Conservation (phyloP, 2,797 vertebrate genomes). For the Tauraco hartlaubi region DNA sequence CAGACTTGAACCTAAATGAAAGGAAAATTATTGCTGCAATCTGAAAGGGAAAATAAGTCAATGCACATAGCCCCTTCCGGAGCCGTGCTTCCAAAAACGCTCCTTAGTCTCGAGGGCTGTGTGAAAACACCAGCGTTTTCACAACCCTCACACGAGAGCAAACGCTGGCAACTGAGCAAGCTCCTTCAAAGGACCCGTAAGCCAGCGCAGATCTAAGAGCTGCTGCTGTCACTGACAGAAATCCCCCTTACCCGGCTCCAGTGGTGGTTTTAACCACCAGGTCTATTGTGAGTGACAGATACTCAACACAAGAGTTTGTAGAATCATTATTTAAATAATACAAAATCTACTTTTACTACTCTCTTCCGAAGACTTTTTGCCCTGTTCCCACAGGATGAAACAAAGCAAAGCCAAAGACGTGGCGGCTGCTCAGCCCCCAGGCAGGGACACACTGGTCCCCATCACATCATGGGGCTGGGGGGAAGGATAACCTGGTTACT, state of each 20-base stretch:
- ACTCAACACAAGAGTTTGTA: not conserved
- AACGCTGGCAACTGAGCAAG: not conserved
- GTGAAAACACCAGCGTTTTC: not conserved
- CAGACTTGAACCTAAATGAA: constrained; percentile 13
- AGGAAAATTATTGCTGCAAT: constrained; percentile 21
- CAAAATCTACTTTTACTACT: not conserved
- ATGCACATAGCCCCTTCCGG: not conserved
- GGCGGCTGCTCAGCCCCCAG: fast-evolving
- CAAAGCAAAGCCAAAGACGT: fast-evolving
- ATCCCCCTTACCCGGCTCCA: not conserved
- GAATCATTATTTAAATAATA: not conserved
- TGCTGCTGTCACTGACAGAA: not conserved
- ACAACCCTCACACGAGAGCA: not conserved
- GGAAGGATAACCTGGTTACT: not conserved
- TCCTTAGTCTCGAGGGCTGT: not conserved
- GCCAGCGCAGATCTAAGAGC: not conserved
- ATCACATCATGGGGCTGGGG: fast-evolving
- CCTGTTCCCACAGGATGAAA: not conserved
- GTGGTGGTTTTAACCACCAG: not conserved
- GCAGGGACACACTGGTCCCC: not conserved
- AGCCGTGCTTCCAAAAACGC: not conserved
- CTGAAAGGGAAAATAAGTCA: not conserved
- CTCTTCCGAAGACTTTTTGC: not conserved
- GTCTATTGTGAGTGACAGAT: not conserved
- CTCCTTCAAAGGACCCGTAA: not conserved